Percentiles rank a stretch among this genome's conserved stretches.
These are phyloP conservation scores for Phocides pigmalion DNA, from an alignment of 1,140 invertebrate genomes.

Conservation along the genomic window DNA sequence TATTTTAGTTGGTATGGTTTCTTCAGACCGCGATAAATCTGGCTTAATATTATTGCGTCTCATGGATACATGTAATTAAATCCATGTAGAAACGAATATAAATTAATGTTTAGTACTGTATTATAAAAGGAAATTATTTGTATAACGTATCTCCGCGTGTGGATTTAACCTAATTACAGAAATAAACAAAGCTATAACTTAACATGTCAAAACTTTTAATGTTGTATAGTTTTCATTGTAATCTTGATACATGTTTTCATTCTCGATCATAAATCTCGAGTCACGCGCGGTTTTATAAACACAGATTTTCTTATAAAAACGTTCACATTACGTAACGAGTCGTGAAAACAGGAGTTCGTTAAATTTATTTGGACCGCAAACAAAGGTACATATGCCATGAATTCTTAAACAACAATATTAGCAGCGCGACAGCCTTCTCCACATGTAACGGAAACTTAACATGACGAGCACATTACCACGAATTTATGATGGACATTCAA, in stretches of 20 bases:
- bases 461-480: conserved; percentile 42
- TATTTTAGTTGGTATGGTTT: too few species aligned
- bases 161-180: background rate
- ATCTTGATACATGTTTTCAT: conserved; percentile 20
- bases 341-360: conserved; percentile 7
- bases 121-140: too few species aligned
- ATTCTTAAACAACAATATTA: conserved; percentile 43
- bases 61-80: too few species aligned
- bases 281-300: conserved; percentile 3
- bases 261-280: conserved; percentile 16
- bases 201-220: conserved; percentile 1
- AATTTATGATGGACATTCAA: conserved; percentile 44
- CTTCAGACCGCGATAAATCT: too few species aligned
- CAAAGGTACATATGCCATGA: conserved; percentile 29
- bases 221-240: conserved; percentile 10
- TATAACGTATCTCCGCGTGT: background rate
- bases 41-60: too few species aligned
- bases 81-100: too few species aligned
- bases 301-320: background rate
- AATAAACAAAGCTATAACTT: background rate
- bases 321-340: conserved; percentile 2
- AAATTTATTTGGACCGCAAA: conserved; percentile 13
- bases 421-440: conserved; percentile 28
- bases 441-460: conserved; percentile 42
- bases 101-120: too few species aligned